Percentiles rank a stretch among this genome's conserved stretches.
These are phyloP conservation scores for Rhyacophila evoluta DNA, from an alignment of 2,888 invertebrate genomes.

Conservation along the genomic window DNA sequence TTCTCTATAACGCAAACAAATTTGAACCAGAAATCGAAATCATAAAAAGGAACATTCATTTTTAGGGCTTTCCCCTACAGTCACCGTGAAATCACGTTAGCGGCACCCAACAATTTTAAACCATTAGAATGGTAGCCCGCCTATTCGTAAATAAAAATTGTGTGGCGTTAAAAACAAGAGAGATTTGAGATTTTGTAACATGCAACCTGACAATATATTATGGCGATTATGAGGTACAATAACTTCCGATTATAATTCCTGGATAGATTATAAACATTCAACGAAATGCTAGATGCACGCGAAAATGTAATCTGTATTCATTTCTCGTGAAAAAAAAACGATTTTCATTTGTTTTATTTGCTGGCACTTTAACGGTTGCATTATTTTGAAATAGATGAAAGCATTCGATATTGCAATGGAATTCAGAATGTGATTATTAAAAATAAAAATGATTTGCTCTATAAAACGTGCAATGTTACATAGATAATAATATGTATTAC, in stretches of 20 bases:
- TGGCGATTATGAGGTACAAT: neutral
- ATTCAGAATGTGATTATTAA: neutral
- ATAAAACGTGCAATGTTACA: neutral
- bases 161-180: neutral
- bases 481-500: neutral
- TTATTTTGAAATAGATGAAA: neutral
- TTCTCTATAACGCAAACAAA: too few species aligned
- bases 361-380: neutral
- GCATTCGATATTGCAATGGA: neutral
- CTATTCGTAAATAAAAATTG: neutral
- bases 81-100: neutral
- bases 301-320: constrained; percentile 13
- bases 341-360: neutral
- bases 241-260: neutral
- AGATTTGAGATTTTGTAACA: neutral
- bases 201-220: neutral
- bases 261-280: neutral
- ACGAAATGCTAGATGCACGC: neutral
- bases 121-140: neutral
- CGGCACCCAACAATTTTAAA: neutral
- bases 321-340: neutral
- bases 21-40: too few species aligned
- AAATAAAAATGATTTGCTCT: neutral
- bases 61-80: neutral
- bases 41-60: too few species aligned